phyloP scores from a whole-genome alignment of 1,140 invertebrate species.

The Nixonia krombeini region DNA sequence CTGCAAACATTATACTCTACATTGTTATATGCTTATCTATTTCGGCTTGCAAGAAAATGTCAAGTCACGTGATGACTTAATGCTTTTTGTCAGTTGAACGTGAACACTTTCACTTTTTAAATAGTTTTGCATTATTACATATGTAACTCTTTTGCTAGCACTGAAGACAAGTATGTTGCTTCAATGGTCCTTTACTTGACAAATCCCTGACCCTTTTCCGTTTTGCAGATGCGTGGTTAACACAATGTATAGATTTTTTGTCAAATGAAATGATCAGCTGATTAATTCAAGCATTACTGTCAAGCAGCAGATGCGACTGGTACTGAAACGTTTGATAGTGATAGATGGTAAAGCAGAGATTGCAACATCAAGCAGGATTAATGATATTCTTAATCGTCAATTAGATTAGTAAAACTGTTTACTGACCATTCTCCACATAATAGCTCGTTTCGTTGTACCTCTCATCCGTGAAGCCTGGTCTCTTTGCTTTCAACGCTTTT shows the following conservation, averaged over 20 bases:
- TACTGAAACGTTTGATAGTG: constrained; percentile 13
- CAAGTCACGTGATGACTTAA: neutral
- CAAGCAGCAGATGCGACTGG: no score
- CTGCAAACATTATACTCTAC: neutral
- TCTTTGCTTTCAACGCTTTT: constrained; percentile 91
- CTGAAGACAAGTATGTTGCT: no score
- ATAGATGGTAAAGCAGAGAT: constrained; percentile 16
- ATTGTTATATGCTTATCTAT: constrained; percentile 31
- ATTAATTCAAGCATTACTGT: no score
- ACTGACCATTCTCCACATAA: constrained; percentile 96
- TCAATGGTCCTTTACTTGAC: no score
- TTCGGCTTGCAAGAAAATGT: constrained; percentile 27
- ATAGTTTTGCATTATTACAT: no score
- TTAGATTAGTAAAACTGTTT: constrained; percentile 49
- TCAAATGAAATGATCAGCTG: no score
- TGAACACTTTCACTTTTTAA: no score
- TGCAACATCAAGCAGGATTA: constrained; percentile 18
- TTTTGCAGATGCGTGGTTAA: no score
- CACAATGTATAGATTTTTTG: no score
- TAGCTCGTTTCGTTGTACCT: constrained; percentile 95
- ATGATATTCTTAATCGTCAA: constrained; percentile 19
- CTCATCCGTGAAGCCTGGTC: constrained; percentile 92
- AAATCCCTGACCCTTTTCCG: no score
- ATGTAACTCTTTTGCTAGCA: no score
- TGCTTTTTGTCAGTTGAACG: no score